Conservation (phyloP, 2,113 vertebrate species). For the Gymnogyps californianus region DNA sequence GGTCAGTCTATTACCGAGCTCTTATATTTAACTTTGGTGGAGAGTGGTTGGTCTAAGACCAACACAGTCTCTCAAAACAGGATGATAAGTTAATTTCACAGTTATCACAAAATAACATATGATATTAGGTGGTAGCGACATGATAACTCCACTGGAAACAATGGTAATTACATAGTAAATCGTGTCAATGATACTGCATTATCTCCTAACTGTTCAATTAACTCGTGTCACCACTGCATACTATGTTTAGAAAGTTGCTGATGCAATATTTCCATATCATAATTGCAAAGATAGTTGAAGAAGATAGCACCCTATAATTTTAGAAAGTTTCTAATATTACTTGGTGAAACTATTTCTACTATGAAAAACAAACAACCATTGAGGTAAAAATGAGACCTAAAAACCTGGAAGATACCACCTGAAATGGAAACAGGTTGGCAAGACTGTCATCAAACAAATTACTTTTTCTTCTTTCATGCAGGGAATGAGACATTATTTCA, state of each 20-base stretch:
- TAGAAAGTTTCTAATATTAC: constrained; percentile 46
- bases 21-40: constrained; percentile 26
- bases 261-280: constrained; percentile 67
- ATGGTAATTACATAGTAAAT: constrained; percentile 73
- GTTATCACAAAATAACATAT: constrained; percentile 67
- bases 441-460: background rate
- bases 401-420: background rate
- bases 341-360: background rate
- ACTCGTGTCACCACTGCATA: constrained; percentile 61
- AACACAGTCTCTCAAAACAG: constrained; percentile 46
- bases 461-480: background rate
- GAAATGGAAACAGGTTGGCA: background rate
- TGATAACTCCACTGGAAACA: constrained; percentile 69
- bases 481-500: background rate
- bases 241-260: constrained; percentile 69
- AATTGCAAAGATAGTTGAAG: constrained; percentile 64
- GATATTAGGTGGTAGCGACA: constrained; percentile 61
- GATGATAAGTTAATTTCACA: constrained; percentile 61
- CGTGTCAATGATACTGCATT: constrained; percentile 68
- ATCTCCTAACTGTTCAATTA: constrained; percentile 71
- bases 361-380: constrained; percentile 26
- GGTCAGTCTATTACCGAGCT: constrained; percentile 9
- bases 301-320: constrained; percentile 59
- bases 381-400: background rate
- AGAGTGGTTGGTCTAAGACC: constrained; percentile 39